Evolutionary conservation across 2,888 invertebrate species (phyloP).

Genomic region (Pocota personata): DNA sequence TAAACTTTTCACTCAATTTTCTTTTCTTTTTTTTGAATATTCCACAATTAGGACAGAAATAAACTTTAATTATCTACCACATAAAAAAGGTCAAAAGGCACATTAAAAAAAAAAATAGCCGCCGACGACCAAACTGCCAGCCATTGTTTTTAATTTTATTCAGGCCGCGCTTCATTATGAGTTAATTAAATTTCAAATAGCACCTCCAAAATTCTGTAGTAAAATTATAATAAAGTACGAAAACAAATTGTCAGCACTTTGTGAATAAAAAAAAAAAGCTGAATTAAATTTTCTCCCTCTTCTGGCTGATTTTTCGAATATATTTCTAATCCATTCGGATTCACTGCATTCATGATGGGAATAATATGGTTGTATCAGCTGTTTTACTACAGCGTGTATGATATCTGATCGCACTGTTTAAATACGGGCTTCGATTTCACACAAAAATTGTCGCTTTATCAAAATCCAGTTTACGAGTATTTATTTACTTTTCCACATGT

Average conservation of each 20-base stretch:
- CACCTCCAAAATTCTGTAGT: neutral
- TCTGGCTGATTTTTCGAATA: neutral
- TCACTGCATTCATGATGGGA: neutral
- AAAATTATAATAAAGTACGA: neutral
- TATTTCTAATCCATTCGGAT: neutral
- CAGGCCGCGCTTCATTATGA: neutral
- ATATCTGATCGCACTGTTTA: neutral
- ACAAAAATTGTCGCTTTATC: neutral
- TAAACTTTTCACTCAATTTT: neutral
- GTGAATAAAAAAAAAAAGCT: neutral
- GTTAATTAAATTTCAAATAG: neutral
- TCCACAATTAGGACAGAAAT: neutral
- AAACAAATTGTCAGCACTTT: constrained; percentile 1
- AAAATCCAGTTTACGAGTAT: neutral
- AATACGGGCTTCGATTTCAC: neutral
- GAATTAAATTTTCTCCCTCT: neutral
- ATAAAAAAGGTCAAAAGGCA: constrained; percentile 1
- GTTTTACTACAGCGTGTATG: neutral
- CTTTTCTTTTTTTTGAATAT: neutral
- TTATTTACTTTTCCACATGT: neutral
- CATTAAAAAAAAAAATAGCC: neutral
- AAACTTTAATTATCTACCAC: neutral
- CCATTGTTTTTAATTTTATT: neutral
- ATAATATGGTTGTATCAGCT: neutral
- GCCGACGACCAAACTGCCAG: neutral